phyloP scores from a whole-genome alignment of 1,140 invertebrate species.

The Eubasilissa regina region DNA sequence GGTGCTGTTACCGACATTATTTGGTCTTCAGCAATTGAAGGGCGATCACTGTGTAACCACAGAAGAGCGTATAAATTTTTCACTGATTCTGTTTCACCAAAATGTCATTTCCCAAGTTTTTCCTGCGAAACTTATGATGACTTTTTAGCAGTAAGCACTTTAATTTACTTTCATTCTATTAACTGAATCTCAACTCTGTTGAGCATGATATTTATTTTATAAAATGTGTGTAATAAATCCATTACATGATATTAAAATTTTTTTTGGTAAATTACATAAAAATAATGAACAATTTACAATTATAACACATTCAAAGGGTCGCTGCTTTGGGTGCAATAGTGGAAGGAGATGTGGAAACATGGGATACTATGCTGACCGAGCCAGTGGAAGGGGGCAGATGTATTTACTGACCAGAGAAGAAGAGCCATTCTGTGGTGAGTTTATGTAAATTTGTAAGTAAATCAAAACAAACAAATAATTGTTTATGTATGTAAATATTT shows the following conservation, averaged over 20 bases:
- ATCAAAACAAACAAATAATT: not conserved
- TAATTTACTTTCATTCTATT: not conserved
- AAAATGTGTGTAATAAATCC: too few relatives aligned
- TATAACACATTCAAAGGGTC: conserved; percentile 65
- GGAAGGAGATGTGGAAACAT: conserved; percentile 86
- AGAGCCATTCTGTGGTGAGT: conserved; percentile 91
- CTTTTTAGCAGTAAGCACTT: conserved; percentile 78
- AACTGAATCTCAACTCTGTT: too few relatives aligned
- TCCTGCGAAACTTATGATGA: conserved; percentile 89
- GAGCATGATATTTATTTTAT: too few relatives aligned
- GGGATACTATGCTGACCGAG: conserved; percentile 93
- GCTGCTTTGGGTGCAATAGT: conserved; percentile 74
- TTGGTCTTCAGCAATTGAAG: conserved; percentile 88
- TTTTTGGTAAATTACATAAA: not conserved
- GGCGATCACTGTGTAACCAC: conserved; percentile 92
- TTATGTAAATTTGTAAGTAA: conserved; percentile 53
- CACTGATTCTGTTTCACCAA: conserved; percentile 91
- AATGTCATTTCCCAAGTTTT: conserved; percentile 91
- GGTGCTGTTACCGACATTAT: conserved; percentile 93
- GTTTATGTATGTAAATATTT: not conserved
- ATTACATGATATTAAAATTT: too few relatives aligned
- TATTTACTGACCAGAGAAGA: conserved; percentile 92
- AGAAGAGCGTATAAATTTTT: conserved; percentile 94
- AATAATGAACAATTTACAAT: not conserved
- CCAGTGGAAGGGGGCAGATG: conserved; percentile 84